These are phyloP conservation scores for Carterocephalus palaemon DNA, from an alignment of 2,888 invertebrate species.

Conservation along the genomic window DNA sequence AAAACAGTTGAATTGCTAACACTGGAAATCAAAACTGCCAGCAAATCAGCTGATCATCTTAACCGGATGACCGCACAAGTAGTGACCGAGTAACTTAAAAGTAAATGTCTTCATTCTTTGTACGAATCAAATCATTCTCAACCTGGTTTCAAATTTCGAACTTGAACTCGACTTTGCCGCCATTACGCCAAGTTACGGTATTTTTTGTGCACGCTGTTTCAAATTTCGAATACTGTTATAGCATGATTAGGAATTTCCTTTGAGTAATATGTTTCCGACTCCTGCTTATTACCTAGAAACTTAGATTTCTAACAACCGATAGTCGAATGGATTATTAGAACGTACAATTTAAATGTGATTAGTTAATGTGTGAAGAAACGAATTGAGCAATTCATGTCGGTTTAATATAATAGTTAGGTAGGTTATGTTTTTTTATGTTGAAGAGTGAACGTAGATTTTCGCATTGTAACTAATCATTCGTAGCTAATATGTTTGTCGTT, in stretches of 20 bases:
- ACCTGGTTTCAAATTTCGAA: conserved; percentile 21
- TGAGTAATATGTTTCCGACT: conserved; percentile 26
- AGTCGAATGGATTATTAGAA: neutral
- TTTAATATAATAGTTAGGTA: neutral
- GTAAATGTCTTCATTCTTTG: too few relatives aligned
- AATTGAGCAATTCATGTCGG: neutral
- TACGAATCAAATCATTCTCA: conserved; percentile 19
- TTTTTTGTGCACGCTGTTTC: conserved; percentile 26
- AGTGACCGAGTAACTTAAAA: too few relatives aligned
- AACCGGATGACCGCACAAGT: too few relatives aligned
- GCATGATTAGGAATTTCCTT: conserved; percentile 40
- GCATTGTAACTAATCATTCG: too few relatives aligned
- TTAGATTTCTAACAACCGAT: conserved; percentile 21
- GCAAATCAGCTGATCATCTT: too few relatives aligned
- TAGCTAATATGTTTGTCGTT: too few relatives aligned
- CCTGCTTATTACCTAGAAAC: conserved; percentile 14
- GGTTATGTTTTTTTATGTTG: too few relatives aligned
- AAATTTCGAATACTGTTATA: conserved; percentile 37
- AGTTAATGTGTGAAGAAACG: conserved; percentile 1
- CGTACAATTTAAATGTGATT: conserved; percentile 12
- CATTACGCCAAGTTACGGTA: conserved; percentile 34
- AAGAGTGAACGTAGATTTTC: too few relatives aligned
- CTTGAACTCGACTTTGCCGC: conserved; percentile 21
- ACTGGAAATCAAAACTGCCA: too few relatives aligned
- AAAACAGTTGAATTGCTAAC: too few relatives aligned